phyloP scores from a whole-genome alignment of 1,140 invertebrate genomes.

The Pseudomyrmex dendroicus region DNA sequence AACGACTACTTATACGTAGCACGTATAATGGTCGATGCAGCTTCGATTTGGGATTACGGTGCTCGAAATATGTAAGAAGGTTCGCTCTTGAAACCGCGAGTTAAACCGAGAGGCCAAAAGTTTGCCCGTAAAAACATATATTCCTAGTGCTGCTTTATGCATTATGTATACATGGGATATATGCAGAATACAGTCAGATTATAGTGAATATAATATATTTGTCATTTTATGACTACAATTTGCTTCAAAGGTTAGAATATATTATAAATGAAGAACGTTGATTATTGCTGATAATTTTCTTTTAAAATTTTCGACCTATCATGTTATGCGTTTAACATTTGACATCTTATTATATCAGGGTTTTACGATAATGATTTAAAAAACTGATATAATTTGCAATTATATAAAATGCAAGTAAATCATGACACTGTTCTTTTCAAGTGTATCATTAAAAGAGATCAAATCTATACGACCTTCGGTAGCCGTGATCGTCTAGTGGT shows the following conservation, averaged over 20 bases:
- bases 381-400: not conserved
- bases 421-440: not conserved
- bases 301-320: not conserved
- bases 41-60: too few relatives aligned
- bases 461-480: slow-evolving; percentile 82
- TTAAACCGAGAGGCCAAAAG: not conserved
- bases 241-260: not conserved
- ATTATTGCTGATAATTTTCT: not conserved
- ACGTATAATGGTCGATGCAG: too few relatives aligned
- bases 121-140: not conserved
- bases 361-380: not conserved
- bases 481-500: slow-evolving; percentile 91
- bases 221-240: not conserved
- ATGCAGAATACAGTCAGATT: not conserved
- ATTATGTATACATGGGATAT: not conserved
- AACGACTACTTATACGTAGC: too few relatives aligned
- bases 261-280: too few relatives aligned
- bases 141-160: too few relatives aligned
- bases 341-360: too few relatives aligned
- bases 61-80: not conserved
- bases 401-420: not conserved
- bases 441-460: not conserved
- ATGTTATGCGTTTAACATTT: too few relatives aligned
- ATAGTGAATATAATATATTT: too few relatives aligned
- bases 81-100: not conserved